Conservation (phyloP, 2,113 vertebrate genomes). For the Irena cyanogastra region DNA sequence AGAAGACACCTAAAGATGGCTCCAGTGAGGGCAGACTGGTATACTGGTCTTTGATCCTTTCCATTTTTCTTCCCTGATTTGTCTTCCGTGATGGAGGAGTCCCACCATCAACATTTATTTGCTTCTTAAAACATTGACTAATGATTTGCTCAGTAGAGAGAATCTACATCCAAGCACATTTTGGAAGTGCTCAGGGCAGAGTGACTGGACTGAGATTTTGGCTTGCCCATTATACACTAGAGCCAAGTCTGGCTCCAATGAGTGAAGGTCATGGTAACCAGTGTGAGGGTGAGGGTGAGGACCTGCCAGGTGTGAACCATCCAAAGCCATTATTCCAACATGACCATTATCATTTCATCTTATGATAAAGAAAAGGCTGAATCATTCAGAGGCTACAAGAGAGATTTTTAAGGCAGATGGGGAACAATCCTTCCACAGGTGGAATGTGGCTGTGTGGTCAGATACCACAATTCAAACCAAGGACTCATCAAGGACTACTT, state of each 20-base stretch:
- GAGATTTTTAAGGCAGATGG: neutral
- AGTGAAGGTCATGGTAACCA: neutral
- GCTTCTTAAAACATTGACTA: neutral
- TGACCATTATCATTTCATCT: rapidly evolving
- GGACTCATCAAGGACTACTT: neutral
- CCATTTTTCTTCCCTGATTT: neutral
- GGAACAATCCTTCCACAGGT: neutral
- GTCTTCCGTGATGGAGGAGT: neutral
- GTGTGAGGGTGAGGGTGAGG: neutral
- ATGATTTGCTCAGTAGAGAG: neutral
- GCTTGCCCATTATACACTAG: neutral
- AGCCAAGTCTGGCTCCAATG: neutral
- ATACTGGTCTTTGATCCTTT: neutral
- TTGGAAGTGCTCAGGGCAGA: neutral
- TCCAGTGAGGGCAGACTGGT: neutral
- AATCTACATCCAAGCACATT: neutral
- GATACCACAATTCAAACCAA: neutral
- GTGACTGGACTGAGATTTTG: neutral
- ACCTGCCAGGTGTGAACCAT: neutral
- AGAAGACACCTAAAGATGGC: neutral
- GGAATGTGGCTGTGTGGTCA: neutral
- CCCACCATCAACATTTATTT: neutral
- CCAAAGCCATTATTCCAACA: neutral
- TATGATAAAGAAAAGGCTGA: neutral
- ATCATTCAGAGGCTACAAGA: neutral